A percentile compares a stretch with the other conserved stretches of the same genome.
phyloP scores from a whole-genome alignment of 2,113 vertebrate genomes.

The Phrynosoma platyrhinos region DNA sequence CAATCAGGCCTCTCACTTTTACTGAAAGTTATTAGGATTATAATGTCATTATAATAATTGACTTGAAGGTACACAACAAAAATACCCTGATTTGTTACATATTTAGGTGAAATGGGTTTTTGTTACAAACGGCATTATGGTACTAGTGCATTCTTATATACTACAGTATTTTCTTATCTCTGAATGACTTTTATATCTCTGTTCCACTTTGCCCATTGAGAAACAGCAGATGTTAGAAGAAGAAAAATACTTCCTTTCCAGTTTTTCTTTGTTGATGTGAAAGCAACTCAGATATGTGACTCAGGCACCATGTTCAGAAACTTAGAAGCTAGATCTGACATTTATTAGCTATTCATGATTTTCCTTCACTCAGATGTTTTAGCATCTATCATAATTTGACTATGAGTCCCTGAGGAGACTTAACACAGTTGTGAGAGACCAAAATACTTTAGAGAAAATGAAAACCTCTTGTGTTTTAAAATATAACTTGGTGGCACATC shows the following conservation, averaged over 20 bases:
- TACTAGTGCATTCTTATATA: neutral
- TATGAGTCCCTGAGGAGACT: slow-evolving; percentile 3
- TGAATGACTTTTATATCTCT: neutral
- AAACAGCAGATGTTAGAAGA: neutral
- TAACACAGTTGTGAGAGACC: slow-evolving; percentile 25
- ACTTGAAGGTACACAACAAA: too few species aligned
- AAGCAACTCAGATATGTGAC: slow-evolving; percentile 34
- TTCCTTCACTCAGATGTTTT: slow-evolving; percentile 29
- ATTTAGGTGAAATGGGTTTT: neutral
- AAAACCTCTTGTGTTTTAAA: slow-evolving; percentile 18
- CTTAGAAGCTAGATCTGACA: slow-evolving; percentile 20
- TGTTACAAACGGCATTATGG: neutral
- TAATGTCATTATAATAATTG: too few species aligned
- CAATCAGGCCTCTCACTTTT: too few species aligned
- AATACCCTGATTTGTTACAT: neutral
- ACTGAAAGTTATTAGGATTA: too few species aligned
- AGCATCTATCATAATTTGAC: slow-evolving; percentile 28
- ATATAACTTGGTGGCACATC: neutral
- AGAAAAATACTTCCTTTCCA: neutral
- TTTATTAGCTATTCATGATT: slow-evolving; percentile 36
- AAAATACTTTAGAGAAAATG: slow-evolving; percentile 38
- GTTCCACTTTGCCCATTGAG: neutral
- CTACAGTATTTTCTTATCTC: too few species aligned
- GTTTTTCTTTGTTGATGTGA: neutral
- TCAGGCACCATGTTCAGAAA: slow-evolving; percentile 45